Evolutionary conservation across 2,888 invertebrate species (phyloP), one percentile per base, ranked within the genome.

Genomic region (Hypena proboscidalis): DNA sequence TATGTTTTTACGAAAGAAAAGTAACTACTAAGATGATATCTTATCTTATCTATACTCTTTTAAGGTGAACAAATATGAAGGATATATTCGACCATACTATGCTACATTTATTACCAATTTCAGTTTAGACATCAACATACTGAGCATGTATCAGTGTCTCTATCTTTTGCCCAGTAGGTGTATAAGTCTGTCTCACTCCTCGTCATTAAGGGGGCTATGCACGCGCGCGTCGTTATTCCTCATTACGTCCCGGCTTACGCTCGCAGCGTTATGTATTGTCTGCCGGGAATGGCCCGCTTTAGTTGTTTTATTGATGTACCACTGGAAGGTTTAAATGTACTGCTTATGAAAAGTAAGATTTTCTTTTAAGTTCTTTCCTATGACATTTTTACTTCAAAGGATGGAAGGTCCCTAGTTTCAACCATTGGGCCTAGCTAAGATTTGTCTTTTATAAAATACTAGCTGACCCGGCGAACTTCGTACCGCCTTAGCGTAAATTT

Each of bases 211-310:
- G 70, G 71, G 66, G 69, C 85, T 58, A 78, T 74, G 73, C 90
- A 89, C 88, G 89, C 74, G 59, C 75, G 52, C 58, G 68, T 74
- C 84, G 87, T 90, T 86, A 80, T 74, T 90, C 77, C 84, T 88
- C 88, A 90, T 90, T 90, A 90, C 73, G 67, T 62, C 68, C 48
- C 55, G 72, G 78, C 80, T 85, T 83, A 81, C 72, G 64, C 51
- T 64, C 65, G 59, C 66, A 56, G 74, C 72, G 74, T 74, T 84
- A 80, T 78, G 78, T 83, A 80, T 80, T 72, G 78, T 81, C 73
- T 76, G 74, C 65, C 74, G 70, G 74, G 83, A 80, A 85, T 83
- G 74, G 82, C 49, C 63, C 70, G 82, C 79, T 80, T 85, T 81
- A 80, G 67, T 83, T 83, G 80, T 81, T 85, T 86, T 87, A 84